phyloP scores from a whole-genome alignment of 2,797 vertebrate genomes.

The Ceyx erithaca region DNA sequence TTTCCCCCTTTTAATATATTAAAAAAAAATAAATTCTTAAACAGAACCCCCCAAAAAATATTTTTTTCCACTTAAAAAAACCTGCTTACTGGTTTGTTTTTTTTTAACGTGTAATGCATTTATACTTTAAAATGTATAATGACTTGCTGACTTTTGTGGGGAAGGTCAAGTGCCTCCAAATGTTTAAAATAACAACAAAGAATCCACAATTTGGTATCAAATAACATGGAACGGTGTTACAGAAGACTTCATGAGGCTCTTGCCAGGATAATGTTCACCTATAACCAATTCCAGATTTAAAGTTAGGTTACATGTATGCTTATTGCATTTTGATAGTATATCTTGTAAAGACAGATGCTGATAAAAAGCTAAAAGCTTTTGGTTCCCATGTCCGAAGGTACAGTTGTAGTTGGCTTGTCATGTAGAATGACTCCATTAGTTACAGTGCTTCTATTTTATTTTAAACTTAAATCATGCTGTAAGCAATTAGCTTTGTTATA shows the following conservation, averaged over 20 bases:
- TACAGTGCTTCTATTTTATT: not conserved
- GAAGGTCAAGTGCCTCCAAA: not conserved
- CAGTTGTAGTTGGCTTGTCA: not conserved
- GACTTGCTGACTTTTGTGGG: not conserved
- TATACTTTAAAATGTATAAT: not conserved
- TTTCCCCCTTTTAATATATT: too few relatives aligned
- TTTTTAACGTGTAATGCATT: not conserved
- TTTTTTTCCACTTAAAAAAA: not conserved
- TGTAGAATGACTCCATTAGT: not conserved
- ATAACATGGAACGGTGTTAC: not conserved
- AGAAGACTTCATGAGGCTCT: not conserved
- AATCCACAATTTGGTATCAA: not conserved
- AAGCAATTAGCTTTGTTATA: not conserved
- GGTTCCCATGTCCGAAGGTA: not conserved
- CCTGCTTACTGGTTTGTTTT: too few relatives aligned
- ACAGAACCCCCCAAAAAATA: too few relatives aligned
- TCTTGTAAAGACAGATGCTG: not conserved
- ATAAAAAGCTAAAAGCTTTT: not conserved
- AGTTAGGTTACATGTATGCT: not conserved
- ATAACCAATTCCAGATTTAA: not conserved
- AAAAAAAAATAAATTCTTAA: too few relatives aligned
- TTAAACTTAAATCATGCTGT: not conserved
- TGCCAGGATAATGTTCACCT: not conserved
- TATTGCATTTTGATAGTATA: not conserved
- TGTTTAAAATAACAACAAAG: not conserved